Evolutionary conservation across 2,888 invertebrate species (phyloP).

Genomic region (Agonopterix arenella): DNA sequence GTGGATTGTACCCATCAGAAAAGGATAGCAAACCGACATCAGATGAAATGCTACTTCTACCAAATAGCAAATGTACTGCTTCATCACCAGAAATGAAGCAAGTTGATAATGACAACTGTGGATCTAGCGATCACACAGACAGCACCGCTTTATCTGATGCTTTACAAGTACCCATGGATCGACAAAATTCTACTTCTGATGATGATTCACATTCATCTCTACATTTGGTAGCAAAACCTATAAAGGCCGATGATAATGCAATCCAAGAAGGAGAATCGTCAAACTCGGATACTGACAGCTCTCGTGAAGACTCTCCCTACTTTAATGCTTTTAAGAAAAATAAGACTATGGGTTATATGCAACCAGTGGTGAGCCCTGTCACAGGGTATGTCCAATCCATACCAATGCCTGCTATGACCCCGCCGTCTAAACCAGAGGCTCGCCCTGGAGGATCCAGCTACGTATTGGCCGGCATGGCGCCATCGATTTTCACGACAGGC

Average conservation of each 20-base stretch:
- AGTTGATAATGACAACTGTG: constrained; percentile 53
- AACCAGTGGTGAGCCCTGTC: constrained; percentile 29
- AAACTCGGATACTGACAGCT: constrained; percentile 41
- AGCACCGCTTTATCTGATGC: constrained; percentile 66
- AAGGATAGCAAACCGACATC: constrained; percentile 61
- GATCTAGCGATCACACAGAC: constrained; percentile 62
- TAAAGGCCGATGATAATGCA: constrained; percentile 25
- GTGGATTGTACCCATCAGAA: constrained; percentile 52
- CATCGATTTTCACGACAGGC: constrained; percentile 57
- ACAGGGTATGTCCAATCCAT: constrained; percentile 50
- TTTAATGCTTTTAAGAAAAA: constrained; percentile 48
- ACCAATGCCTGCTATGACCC: constrained; percentile 29
- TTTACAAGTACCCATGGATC: constrained; percentile 49
- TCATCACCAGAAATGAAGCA: constrained; percentile 50
- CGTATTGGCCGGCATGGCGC: constrained; percentile 61
- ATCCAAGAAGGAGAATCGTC: constrained; percentile 21
- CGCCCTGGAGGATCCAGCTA: constrained; percentile 60
- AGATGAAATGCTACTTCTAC: constrained; percentile 63
- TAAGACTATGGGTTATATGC: constrained; percentile 17
- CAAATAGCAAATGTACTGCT: constrained; percentile 47
- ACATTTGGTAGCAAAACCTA: constrained; percentile 48
- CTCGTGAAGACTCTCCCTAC: constrained; percentile 46
- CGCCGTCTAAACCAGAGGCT: constrained; percentile 21
- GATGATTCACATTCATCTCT: constrained; percentile 62
- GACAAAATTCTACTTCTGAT: constrained; percentile 59